Percentiles rank a stretch among this genome's conserved stretches.
phyloP scores from a whole-genome alignment of 23 tunicate genomes.

The Halocynthia roretzi region DNA sequence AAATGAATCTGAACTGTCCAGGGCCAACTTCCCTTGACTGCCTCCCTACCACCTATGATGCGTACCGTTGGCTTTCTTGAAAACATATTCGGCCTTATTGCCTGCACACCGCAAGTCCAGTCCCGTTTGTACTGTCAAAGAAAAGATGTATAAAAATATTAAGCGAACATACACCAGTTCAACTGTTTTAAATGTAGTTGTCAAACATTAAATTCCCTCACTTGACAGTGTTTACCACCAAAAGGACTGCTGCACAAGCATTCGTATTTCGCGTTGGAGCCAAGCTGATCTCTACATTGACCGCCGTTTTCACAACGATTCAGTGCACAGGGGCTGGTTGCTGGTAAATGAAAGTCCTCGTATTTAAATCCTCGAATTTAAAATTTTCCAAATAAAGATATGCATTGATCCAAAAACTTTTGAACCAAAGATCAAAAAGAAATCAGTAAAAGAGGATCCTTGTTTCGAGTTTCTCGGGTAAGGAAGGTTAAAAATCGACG shows the following conservation, averaged over 20 bases:
- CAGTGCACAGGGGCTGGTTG: slow-evolving; percentile 29
- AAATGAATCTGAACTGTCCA: slow-evolving; percentile 70
- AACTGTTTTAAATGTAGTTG: not conserved
- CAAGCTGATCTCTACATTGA: slow-evolving; percentile 31
- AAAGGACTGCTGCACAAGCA: slow-evolving; percentile 42
- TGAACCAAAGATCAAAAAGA: no score
- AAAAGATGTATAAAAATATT: not conserved
- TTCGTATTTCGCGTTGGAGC: slow-evolving; percentile 10
- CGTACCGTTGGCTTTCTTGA: slow-evolving; percentile 35
- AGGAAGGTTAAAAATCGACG: no score
- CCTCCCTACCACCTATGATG: slow-evolving; percentile 58
- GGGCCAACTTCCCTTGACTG: slow-evolving; percentile 55
- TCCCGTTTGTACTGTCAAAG: slow-evolving; percentile 24
- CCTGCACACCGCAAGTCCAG: slow-evolving; percentile 57
- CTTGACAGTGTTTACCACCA: slow-evolving; percentile 70
- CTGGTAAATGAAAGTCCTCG: not conserved
- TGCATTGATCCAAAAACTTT: no score
- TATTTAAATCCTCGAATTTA: no score
- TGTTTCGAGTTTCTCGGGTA: no score
- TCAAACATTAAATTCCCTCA: slow-evolving; percentile 3
- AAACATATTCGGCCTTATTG: slow-evolving; percentile 28
- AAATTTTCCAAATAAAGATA: no score
- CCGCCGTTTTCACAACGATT: slow-evolving; percentile 50
- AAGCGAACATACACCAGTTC: not conserved
- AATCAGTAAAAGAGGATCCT: no score